phyloP scores from a whole-genome alignment of 2,888 invertebrate species.

The Microchrysa polita region DNA sequence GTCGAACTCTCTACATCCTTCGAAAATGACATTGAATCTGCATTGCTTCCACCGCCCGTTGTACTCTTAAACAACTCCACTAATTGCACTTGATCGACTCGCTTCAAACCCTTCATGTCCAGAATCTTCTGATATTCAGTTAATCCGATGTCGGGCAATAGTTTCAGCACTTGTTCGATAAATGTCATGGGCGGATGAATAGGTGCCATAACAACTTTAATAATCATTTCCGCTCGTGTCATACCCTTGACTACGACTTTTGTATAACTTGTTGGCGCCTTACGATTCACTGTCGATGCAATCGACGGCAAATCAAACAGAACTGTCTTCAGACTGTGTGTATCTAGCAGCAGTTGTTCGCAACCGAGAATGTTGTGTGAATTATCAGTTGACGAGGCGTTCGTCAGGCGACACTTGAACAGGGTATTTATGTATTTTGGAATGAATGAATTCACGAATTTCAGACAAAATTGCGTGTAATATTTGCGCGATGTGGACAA shows the following conservation, averaged over 20 bases:
- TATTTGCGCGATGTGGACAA: constrained; percentile 93
- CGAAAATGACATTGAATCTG: constrained; percentile 35
- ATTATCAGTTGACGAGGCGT: constrained; percentile 40
- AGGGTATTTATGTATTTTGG: constrained; percentile 92
- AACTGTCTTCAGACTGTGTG: constrained; percentile 93
- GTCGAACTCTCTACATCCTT: neutral
- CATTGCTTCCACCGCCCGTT: constrained; percentile 46
- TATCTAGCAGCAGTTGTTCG: constrained; percentile 92
- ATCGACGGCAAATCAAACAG: constrained; percentile 94
- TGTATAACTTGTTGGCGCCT: constrained; percentile 88
- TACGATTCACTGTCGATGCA: constrained; percentile 86
- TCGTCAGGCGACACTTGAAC: constrained; percentile 79
- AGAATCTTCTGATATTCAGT: constrained; percentile 93
- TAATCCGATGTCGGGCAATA: constrained; percentile 88
- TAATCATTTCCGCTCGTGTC: constrained; percentile 97
- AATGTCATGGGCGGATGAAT: constrained; percentile 82
- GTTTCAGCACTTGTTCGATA: constrained; percentile 87
- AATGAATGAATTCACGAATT: constrained; percentile 95
- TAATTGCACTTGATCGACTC: constrained; percentile 68
- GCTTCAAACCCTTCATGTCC: constrained; percentile 88
- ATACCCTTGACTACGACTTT: constrained; percentile 82
- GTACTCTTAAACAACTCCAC: constrained; percentile 69
- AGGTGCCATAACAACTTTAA: constrained; percentile 98
- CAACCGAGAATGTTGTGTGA: constrained; percentile 76
- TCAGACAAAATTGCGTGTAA: constrained; percentile 97